Percentiles rank a stretch among this genome's conserved stretches.
These are phyloP conservation scores for Cabera pusaria DNA, from an alignment of 2,888 invertebrate genomes.

Conservation along the genomic window DNA sequence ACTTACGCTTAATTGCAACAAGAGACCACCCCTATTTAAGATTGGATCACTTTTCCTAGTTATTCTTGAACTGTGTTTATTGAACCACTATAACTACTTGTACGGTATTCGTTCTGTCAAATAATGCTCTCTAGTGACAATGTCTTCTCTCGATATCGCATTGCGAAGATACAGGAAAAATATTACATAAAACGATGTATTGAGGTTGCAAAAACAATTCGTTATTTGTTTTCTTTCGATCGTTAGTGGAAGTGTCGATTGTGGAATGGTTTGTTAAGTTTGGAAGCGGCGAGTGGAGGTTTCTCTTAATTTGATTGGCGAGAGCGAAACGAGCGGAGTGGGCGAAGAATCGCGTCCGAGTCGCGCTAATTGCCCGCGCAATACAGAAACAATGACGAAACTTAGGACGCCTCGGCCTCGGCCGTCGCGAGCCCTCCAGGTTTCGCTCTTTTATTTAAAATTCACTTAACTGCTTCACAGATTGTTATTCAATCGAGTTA, in stretches of 20 bases:
- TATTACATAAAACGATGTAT: too few relatives aligned
- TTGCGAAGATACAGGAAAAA: too few relatives aligned
- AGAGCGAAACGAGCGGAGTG: constrained; percentile 47
- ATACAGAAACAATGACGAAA: constrained; percentile 82
- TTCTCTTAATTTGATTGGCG: constrained; percentile 73
- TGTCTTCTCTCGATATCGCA: too few relatives aligned
- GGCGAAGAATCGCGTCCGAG: constrained; percentile 59
- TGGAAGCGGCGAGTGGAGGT: constrained; percentile 51
- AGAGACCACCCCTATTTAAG: constrained; percentile 15
- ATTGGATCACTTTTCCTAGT: not conserved
- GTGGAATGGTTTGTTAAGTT: constrained; percentile 60
- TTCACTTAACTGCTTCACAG: constrained; percentile 74
- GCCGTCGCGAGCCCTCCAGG: constrained; percentile 55
- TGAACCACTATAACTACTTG: too few relatives aligned
- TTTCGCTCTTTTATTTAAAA: constrained; percentile 79
- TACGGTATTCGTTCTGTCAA: too few relatives aligned
- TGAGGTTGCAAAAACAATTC: constrained; percentile 27
- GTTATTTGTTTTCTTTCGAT: constrained; percentile 38
- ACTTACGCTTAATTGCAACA: constrained; percentile 41
- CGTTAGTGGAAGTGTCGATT: constrained; percentile 70
- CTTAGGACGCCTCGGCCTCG: constrained; percentile 66
- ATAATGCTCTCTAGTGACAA: too few relatives aligned
- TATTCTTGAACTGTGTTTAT: not conserved
- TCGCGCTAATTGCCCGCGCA: constrained; percentile 79
- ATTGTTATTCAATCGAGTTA: constrained; percentile 71